A percentile compares a stretch with the other conserved stretches of the same genome.
Evolutionary conservation across 2,888 invertebrate species (phyloP).

Genomic region (Drosophila nr. medialis): DNA sequence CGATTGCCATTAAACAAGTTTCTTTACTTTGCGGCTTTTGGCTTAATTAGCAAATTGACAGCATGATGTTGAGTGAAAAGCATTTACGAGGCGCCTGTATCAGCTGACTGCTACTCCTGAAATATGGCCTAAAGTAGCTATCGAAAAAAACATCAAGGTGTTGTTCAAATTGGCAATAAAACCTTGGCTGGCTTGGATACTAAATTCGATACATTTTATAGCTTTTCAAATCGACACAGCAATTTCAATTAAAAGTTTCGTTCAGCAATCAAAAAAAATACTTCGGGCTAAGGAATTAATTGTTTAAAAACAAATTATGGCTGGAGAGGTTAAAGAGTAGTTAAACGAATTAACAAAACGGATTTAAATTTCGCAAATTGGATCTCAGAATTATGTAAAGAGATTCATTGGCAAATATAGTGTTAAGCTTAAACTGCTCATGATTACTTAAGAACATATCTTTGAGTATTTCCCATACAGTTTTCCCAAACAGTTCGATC

Average conservation of each 20-base stretch:
- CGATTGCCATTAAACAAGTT: slow-evolving; percentile 41
- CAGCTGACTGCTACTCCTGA: background rate
- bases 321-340: background rate
- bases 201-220: slow-evolving; percentile 3
- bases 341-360: background rate
- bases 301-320: background rate
- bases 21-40: slow-evolving; percentile 52
- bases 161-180: slow-evolving; percentile 11
- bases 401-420: background rate
- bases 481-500: background rate
- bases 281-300: background rate
- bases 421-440: background rate
- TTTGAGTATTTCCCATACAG: background rate
- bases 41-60: slow-evolving; percentile 70
- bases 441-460: background rate
- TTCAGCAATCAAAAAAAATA: background rate
- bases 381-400: background rate
- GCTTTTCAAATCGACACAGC: background rate
- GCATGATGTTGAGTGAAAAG: slow-evolving; percentile 57
- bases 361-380: background rate
- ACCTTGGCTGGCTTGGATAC: background rate
- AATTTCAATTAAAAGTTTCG: slow-evolving; percentile 21
- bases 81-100: slow-evolving; percentile 22
- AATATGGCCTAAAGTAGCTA: slow-evolving; percentile 18
- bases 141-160: slow-evolving; percentile 34